phyloP scores from a whole-genome alignment of 2,888 invertebrate species.

The Dyspetes luteomarginatus region DNA sequence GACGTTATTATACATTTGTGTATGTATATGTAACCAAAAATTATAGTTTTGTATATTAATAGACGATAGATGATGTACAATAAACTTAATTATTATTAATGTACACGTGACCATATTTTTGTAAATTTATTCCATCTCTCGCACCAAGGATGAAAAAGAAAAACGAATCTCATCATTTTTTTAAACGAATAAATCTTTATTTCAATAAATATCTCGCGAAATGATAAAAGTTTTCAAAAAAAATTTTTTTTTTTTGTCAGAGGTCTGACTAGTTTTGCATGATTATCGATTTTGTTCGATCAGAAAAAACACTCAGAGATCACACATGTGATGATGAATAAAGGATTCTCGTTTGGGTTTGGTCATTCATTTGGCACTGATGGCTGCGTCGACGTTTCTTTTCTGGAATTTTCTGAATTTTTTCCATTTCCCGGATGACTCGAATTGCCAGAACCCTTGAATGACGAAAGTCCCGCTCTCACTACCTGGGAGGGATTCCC shows the following conservation, averaged over 20 bases:
- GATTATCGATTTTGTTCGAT: constrained; percentile 16
- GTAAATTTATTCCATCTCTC: constrained; percentile 19
- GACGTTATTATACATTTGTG: constrained; percentile 72
- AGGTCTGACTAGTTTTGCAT: constrained; percentile 2
- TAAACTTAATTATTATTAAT: constrained; percentile 76
- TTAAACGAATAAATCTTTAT: constrained; percentile 50
- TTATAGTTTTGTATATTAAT: constrained; percentile 83
- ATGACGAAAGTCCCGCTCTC: constrained; percentile 68
- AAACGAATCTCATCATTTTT: too few species aligned
- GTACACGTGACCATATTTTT: constrained; percentile 7
- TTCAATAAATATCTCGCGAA: constrained; percentile 23
- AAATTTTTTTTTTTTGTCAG: not conserved
- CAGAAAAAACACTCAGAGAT: not conserved
- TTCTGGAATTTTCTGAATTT: constrained; percentile 67
- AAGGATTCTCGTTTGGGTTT: not conserved
- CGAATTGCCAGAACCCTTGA: constrained; percentile 71
- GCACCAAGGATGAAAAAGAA: constrained; percentile 14
- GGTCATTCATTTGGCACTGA: constrained; percentile 66
- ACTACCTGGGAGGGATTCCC: constrained; percentile 69
- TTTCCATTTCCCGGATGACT: constrained; percentile 67
- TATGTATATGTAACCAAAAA: constrained; percentile 81
- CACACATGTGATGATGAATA: not conserved
- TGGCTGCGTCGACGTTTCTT: constrained; percentile 68
- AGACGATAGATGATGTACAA: constrained; percentile 80
- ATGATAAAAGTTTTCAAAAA: constrained; percentile 17